Base-by-base conservation (phyloP, 2,888 invertebrate genomes). In the Coecobrya sp. region DNA sequence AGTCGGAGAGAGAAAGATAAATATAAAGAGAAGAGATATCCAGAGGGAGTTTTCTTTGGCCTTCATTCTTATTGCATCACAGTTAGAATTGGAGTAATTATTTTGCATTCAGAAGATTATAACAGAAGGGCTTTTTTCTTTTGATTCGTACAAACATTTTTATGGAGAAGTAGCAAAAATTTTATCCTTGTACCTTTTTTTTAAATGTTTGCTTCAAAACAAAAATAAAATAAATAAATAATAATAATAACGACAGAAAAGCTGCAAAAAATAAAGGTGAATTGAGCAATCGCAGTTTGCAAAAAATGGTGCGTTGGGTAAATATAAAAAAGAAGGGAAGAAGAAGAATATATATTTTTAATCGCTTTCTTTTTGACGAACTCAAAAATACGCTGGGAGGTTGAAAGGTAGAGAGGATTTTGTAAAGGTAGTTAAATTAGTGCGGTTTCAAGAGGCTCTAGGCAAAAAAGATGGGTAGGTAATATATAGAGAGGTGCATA, bases 121-220 rank as follows among this genome's bases (percentile, higher is more conserved):
- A 79, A n/a, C 22, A 30, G 42, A 25, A 25, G 49, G 11, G 45
- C 27, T 76, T 22, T 1, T 68, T 68, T 22, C 30, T 27, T 59
- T 52, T 45, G 79, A 79, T 62, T 30, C 81, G 89, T 89, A 89
- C 89, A 89, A 89, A 89, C 89, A 89, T 89, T 89, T 89, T 89
- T 87, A 79, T 89, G 81, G 89, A 70, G 52, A 27, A 70, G 86
- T 42, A 86, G 70, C 19, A 86, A 70, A 84, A 45, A 42, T 8
- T 13, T 25, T 16, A 55, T 82, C n/a, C 52, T 52, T 52, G 42
- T 22, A 49, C 16, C 27, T 27, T 62, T 8, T 22, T 16, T 25
- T 59, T 19, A 42, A 36, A 16, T n/a, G 81, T 10, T 36, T 84
- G 42, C 22, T 25, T 22, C 42, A 45, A 81, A 70, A 84, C 36